These are phyloP conservation scores for Apamea anceps DNA, from an alignment of 2,888 invertebrate species.

Conservation along the genomic window DNA sequence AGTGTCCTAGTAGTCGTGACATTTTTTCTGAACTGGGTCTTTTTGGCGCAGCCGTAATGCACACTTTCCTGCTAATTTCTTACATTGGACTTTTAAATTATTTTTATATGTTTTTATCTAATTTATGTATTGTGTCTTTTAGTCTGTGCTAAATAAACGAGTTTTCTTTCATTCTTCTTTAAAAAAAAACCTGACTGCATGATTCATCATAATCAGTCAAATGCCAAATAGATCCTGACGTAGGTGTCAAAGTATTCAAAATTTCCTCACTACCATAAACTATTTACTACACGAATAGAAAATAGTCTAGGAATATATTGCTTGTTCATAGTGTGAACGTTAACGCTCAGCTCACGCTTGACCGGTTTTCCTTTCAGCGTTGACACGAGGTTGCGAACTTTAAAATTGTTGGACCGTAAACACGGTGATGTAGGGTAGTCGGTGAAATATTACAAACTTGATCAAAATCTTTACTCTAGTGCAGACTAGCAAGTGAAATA, in stretches of 20 bases:
- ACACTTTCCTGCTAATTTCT: too few species aligned
- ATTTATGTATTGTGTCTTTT: too few species aligned
- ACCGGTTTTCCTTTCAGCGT: slow-evolving; percentile 41
- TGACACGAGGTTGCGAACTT: slow-evolving; percentile 33
- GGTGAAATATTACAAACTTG: slow-evolving; percentile 20
- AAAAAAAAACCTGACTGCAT: background rate
- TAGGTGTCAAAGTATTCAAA: slow-evolving; percentile 11
- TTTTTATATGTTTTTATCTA: too few species aligned
- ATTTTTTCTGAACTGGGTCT: too few species aligned
- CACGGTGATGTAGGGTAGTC: slow-evolving; percentile 30
- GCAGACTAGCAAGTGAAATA: background rate
- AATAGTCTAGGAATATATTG: slow-evolving; percentile 37
- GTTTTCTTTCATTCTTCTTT: too few species aligned
- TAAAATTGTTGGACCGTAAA: slow-evolving; percentile 39
- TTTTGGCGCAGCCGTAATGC: too few species aligned
- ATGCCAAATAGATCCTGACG: slow-evolving; percentile 8
- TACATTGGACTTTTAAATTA: too few species aligned
- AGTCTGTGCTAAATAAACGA: too few species aligned
- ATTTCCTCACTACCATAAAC: slow-evolving; percentile 23
- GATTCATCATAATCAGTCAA: background rate
- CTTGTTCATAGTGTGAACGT: slow-evolving; percentile 23
- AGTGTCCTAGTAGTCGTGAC: background rate
- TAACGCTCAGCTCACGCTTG: slow-evolving; percentile 34
- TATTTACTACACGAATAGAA: slow-evolving; percentile 44
- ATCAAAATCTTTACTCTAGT: slow-evolving; percentile 4